Base-by-base conservation (phyloP, 92 coral and sea anemone species). In the Nematostella vectensis region DNA sequence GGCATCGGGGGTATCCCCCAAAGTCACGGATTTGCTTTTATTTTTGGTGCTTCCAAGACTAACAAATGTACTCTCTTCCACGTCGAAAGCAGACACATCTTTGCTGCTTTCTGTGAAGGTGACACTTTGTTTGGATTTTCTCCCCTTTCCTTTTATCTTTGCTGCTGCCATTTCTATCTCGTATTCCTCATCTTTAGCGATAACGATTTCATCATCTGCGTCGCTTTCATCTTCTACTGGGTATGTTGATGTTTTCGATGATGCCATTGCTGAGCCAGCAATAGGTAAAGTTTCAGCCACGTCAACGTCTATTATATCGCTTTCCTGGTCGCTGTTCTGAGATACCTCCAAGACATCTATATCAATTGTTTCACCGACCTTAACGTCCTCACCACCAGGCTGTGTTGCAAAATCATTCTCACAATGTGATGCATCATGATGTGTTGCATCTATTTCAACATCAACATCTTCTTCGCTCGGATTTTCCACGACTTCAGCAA, bases 41-140 rank as follows among this genome's bases (percentile, higher is more conserved):
- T 65, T 65, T n/a, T n/a, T n/a, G n/a, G n/a, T n/a, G n/a, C n/a
- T n/a, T 0, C 94, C 94, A 55, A 83, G 60, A 20, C 86, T 83
- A 1, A 83, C 66, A 58, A 83, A 83, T 1, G 94, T 83, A 18
- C 77, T 76, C 31, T 47, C 81, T 9, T 37, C 67, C 15, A 73
- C 55, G 55, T 68, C 82, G n/a, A n/a, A n/a, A n/a, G n/a, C n/a
- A n/a, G n/a, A n/a, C 29, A 68, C 58, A 15, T 53, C 27, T 29
- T 26, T 30, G 26, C 26, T 73, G 10, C 8, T 33, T 6, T 6
- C 6, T 33, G 6, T 33, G 15, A 6, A 15, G 6, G 15, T 15
- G 6, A 15, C 15, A 15, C 40, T 12, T 26, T 1, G 2, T 12
- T 3, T 11, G 45, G 1, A 2, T 47, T 20, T 55, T 55, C 29